These are phyloP conservation scores for Muscidifurax raptorellus DNA, from an alignment of 1,140 invertebrate genomes.

Conservation along the genomic window DNA sequence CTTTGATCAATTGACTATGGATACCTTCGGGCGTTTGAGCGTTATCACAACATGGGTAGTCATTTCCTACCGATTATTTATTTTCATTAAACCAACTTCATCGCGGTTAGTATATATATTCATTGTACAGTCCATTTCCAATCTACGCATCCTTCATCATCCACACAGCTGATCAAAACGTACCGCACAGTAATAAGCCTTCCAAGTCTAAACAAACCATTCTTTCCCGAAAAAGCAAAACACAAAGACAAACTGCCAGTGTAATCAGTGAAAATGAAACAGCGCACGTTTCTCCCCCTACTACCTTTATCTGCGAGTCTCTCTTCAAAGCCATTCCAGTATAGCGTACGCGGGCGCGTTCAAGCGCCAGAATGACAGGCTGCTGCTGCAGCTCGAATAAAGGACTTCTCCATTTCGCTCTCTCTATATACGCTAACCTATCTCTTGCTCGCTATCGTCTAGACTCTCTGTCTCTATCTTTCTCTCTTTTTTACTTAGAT, in stretches of 20 bases:
- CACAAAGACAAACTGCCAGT: neutral
- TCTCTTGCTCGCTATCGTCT: neutral
- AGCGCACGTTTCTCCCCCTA: neutral
- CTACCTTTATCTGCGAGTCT: neutral
- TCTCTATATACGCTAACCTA: neutral
- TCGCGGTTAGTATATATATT: too few species aligned
- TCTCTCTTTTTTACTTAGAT: neutral
- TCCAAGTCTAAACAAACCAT: neutral
- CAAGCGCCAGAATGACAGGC: constrained; percentile 19
- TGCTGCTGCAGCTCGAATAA: constrained; percentile 14
- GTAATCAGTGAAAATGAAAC: constrained; percentile 5
- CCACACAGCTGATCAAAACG: too few species aligned
- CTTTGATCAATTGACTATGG: neutral
- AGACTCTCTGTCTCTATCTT: neutral
- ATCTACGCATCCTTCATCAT: too few species aligned
- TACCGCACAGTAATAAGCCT: too few species aligned
- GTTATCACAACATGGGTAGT: neutral
- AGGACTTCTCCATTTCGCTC: constrained; percentile 35
- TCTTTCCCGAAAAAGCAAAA: neutral
- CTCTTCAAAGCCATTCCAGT: neutral
- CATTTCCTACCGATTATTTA: too few species aligned
- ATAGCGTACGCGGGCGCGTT: neutral
- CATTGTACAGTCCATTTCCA: too few species aligned
- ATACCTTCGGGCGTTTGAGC: neutral
- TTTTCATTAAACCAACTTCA: too few species aligned